A percentile compares a stretch with the other conserved stretches of the same genome.
Evolutionary conservation across 2,113 vertebrate genomes (phyloP).

Genomic region (Ceuthmochares aereus): DNA sequence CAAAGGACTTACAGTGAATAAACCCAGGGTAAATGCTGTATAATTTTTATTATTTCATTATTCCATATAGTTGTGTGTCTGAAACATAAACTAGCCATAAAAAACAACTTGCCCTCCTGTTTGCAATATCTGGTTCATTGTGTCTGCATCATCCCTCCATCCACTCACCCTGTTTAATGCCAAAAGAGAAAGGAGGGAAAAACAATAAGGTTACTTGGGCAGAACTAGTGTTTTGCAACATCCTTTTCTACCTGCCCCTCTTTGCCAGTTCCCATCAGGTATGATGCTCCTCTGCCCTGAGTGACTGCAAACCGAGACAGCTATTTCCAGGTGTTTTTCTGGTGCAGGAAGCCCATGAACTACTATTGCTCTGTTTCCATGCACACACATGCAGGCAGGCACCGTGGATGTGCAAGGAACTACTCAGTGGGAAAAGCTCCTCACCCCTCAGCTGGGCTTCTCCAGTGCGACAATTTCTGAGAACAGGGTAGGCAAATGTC

Average conservation of each 20-base stretch:
- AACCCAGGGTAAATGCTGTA: not conserved
- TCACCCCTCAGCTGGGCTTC: rapidly evolving
- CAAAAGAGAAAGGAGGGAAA: slow-evolving; percentile 20
- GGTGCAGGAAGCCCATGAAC: not conserved
- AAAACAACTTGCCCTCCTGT: not conserved
- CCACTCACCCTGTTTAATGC: slow-evolving; percentile 35
- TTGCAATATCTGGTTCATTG: slow-evolving; percentile 42
- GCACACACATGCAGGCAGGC: rapidly evolving
- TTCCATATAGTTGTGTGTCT: not conserved
- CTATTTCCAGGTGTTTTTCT: not conserved
- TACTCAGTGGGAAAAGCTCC: rapidly evolving
- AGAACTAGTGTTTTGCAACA: not conserved
- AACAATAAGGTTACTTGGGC: slow-evolving; percentile 22
- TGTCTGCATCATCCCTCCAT: slow-evolving; percentile 10
- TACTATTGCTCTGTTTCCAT: not conserved
- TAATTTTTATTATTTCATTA: slow-evolving; percentile 47
- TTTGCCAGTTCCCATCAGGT: not conserved
- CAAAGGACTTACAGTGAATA: slow-evolving; percentile 35
- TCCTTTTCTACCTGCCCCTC: not conserved
- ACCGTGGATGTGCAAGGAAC: rapidly evolving
- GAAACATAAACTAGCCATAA: slow-evolving; percentile 46
- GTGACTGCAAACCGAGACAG: not conserved
- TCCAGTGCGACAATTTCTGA: rapidly evolving
- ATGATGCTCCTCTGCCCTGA: not conserved
- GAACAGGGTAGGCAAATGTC: not conserved